Evolutionary conservation across 2,888 invertebrate species (phyloP).

Genomic region (Polydrusus pterygomalis): DNA sequence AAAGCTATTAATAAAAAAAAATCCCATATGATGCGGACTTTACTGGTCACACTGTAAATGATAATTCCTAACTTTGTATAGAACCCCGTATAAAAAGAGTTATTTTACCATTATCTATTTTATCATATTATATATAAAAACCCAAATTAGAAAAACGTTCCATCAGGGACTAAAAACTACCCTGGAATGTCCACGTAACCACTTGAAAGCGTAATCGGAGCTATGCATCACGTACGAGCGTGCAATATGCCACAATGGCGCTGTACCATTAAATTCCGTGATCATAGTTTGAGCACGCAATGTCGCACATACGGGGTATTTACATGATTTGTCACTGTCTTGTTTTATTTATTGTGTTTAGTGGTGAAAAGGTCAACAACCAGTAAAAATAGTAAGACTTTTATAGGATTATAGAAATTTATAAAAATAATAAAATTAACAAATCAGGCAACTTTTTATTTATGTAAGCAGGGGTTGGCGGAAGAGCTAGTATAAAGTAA

Average conservation of each 20-base stretch:
- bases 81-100: too few relatives aligned
- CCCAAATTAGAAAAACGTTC: background rate
- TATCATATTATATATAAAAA: background rate
- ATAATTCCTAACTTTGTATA: too few relatives aligned
- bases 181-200: conserved; percentile 25
- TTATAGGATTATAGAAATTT: too few relatives aligned
- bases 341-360: conserved; percentile 62
- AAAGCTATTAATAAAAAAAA: too few relatives aligned
- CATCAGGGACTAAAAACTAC: background rate
- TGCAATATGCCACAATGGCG: conserved; percentile 49
- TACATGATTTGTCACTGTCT: conserved; percentile 67
- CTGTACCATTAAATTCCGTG: conserved; percentile 49
- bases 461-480: too few relatives aligned
- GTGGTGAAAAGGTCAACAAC: conserved; percentile 41
- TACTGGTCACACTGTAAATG: too few relatives aligned
- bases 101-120: too few relatives aligned
- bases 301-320: conserved; percentile 61
- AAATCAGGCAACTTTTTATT: too few relatives aligned
- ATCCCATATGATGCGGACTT: too few relatives aligned
- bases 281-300: conserved; percentile 59
- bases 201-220: conserved; percentile 42
- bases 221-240: conserved; percentile 49
- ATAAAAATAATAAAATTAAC: too few relatives aligned
- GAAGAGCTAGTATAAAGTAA: too few relatives aligned
- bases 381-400: conserved; percentile 11